Base-by-base conservation (phyloP, 2,797 vertebrate species). In the Malurus splendens region DNA sequence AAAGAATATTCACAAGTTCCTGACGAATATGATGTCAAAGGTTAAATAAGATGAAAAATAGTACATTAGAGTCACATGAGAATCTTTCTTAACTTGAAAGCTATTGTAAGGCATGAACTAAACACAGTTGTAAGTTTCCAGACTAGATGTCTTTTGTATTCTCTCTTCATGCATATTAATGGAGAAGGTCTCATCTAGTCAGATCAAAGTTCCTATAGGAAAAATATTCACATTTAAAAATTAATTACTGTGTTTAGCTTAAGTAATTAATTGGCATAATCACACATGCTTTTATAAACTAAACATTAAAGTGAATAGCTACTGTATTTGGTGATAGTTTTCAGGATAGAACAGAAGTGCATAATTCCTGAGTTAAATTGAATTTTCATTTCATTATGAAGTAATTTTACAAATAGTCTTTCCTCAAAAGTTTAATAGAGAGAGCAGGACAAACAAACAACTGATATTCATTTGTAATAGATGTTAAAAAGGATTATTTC, bases 51-150 rank as follows among this genome's bases (percentile, higher is more conserved):
- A 95, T 94, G 93, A 94, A 95, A 96, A 96, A 93, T 73, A 93
- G 51, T 89, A 61, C 71, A 86, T 94, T 93, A 88, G 64, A 89
- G 82, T 96, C 94, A 93, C 45, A 93, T 76, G 68, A 95, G 51
- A 93, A 28, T 82, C 94, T 96, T 92, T 90, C 82, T 96, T 94
- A 84, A 94, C 82, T 92, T 96, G 61, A 95, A 97, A 96, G 92
- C 65, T 90, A 70, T 60, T 85, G 18, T 86, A 79, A 96, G 39
- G 20, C 82, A 90, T 78, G 70, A 85, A 13, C 78, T 87, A 95
- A 95, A 93, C 65, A 93, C 27, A 89, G 67, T 62, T 88, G 61
- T 89, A 94, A 89, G 73, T 95, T 95, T 94, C 74, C 61, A 94
- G 90, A 89, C 72, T 91, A 74, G 38, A 71, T 82, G 47, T 64